These are phyloP conservation scores for Harpalus rufipes DNA, from an alignment of 2,888 invertebrate species.

Conservation along the genomic window DNA sequence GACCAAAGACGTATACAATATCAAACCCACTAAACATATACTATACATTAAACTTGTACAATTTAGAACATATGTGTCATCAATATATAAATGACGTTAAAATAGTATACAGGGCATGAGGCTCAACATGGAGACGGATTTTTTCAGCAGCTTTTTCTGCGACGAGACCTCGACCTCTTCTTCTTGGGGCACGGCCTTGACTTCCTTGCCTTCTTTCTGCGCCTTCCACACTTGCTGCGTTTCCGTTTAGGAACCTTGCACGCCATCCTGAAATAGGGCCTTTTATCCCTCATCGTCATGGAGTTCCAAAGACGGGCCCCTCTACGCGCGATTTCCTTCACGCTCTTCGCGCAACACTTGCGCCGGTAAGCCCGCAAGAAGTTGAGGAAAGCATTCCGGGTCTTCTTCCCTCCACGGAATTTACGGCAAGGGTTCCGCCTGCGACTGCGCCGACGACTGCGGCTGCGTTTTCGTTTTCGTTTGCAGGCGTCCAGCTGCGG, in stretches of 20 bases:
- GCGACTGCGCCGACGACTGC: neutral
- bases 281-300: neutral
- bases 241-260: neutral
- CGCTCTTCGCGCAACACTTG: neutral
- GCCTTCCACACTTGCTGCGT: neutral
- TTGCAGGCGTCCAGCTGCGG: too few species aligned
- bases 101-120: too few species aligned
- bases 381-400: constrained; percentile 7
- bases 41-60: too few species aligned
- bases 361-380: neutral
- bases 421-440: neutral
- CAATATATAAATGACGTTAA: too few species aligned
- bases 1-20: too few species aligned
- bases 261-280: neutral
- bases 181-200: neutral
- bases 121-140: too few species aligned
- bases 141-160: too few species aligned
- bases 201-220: neutral
- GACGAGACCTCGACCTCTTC: neutral
- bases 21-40: too few species aligned
- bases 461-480: neutral
- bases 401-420: constrained; percentile 8
- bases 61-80: too few species aligned
- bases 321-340: neutral
- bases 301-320: neutral